These are phyloP conservation scores for Myripristis murdjan DNA, from an alignment of 2,797 vertebrate genomes.

Conservation along the genomic window DNA sequence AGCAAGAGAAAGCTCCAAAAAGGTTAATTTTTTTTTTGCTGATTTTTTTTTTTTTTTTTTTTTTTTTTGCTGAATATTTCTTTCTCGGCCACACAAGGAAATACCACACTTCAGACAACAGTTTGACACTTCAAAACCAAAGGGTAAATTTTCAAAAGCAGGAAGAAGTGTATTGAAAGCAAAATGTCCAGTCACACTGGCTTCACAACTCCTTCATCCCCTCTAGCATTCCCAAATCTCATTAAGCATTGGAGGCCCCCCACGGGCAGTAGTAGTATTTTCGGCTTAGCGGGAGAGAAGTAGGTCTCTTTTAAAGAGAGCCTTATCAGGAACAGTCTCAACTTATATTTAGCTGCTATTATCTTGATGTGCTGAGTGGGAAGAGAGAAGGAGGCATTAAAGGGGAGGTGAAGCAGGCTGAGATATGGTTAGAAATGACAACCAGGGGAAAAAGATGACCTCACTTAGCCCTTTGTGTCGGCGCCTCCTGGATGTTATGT, in stretches of 20 bases:
- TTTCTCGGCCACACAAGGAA: conserved; percentile 52
- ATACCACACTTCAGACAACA: conserved; percentile 48
- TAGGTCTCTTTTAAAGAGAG: conserved; percentile 17
- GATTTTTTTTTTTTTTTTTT: no score
- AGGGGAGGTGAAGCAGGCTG: conserved; percentile 29
- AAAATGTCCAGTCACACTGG: conserved; percentile 46
- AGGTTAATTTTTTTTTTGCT: conserved; percentile 56
- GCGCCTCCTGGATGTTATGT: conserved; percentile 46
- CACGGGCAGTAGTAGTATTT: conserved; percentile 30
- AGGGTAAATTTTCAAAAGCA: conserved; percentile 54
- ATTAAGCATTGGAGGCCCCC: conserved; percentile 47
- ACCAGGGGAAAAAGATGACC: conserved; percentile 56
- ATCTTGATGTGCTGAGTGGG: conserved; percentile 60
- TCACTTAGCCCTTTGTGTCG: conserved; percentile 46
- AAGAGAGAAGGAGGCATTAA: conserved; percentile 44
- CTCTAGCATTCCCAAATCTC: conserved; percentile 65
- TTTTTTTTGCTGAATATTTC: conserved; percentile 62
- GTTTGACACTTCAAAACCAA: conserved; percentile 58
- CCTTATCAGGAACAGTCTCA: conserved; percentile 32
- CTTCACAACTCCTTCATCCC: conserved; percentile 62
- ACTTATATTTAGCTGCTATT: conserved; percentile 59
- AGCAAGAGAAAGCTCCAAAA: conserved; percentile 6
- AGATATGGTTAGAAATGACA: conserved; percentile 62
- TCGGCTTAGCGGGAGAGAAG: conserved; percentile 18
- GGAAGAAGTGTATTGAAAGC: conserved; percentile 63